These are phyloP conservation scores for Tragelaphus eurycerus DNA, from an alignment of 2,797 vertebrate genomes.

Conservation along the genomic window DNA sequence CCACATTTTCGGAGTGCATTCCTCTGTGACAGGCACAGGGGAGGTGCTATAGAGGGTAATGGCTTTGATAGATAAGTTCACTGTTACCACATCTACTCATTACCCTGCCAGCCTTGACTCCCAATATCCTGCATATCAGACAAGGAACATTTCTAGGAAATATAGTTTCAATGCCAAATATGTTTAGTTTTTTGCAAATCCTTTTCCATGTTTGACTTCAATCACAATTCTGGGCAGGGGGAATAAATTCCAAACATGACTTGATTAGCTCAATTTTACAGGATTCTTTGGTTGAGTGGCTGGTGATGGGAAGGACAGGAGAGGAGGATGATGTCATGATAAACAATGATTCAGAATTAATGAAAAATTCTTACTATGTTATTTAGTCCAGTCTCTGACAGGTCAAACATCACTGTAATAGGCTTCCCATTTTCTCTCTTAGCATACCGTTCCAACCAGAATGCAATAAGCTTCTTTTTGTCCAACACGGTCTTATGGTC, in stretches of 20 bases:
- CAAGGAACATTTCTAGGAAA: neutral
- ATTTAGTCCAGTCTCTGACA: slow-evolving; percentile 94
- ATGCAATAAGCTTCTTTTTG: slow-evolving; percentile 96
- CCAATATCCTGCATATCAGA: neutral
- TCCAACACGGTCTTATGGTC: slow-evolving; percentile 91
- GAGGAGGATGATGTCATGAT: neutral
- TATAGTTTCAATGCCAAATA: neutral
- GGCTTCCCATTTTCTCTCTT: slow-evolving; percentile 96
- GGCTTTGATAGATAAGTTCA: neutral
- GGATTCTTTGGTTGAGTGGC: neutral
- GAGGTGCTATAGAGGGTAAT: neutral
- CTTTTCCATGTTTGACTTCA: neutral
- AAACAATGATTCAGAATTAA: slow-evolving; percentile 48
- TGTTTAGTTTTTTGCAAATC: slow-evolving; percentile 22
- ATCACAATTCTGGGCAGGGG: neutral
- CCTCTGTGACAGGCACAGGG: neutral
- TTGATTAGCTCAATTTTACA: neutral
- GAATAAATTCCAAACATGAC: neutral
- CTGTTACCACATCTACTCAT: neutral
- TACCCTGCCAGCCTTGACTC: neutral
- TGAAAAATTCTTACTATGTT: slow-evolving; percentile 91
- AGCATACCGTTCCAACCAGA: slow-evolving; percentile 96
- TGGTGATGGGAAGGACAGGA: neutral
- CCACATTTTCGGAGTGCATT: neutral
- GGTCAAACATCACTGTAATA: slow-evolving; percentile 96